Conservation (phyloP, 2,888 invertebrate species). For the Brachypalpus laphriformis region DNA sequence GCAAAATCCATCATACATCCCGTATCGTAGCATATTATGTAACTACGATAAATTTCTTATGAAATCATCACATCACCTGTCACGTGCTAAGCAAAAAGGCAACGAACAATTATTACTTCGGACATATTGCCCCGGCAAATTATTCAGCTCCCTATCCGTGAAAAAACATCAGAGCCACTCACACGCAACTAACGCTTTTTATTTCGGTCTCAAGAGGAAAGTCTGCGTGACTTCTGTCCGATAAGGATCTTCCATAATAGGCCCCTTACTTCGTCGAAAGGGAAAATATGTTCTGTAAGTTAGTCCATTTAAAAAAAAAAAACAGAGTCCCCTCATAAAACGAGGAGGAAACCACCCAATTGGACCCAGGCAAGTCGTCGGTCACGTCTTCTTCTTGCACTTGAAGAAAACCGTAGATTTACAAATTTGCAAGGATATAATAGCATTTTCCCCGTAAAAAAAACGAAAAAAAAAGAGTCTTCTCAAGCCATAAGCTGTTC, state of each 20-base stretch:
- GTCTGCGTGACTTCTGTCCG: slow-evolving; percentile 50
- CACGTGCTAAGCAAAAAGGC: slow-evolving; percentile 31
- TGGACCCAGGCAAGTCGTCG: slow-evolving; percentile 9
- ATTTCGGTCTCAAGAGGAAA: slow-evolving; percentile 31
- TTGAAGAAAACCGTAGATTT: slow-evolving; percentile 19
- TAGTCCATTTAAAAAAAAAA: slow-evolving; percentile 13
- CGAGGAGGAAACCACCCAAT: slow-evolving; percentile 23
- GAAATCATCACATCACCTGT: slow-evolving; percentile 36
- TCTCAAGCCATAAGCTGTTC: slow-evolving; percentile 23
- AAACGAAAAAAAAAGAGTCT: not conserved
- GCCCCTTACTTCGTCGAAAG: slow-evolving; percentile 7
- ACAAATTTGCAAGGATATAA: slow-evolving; percentile 42
- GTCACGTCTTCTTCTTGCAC: slow-evolving; percentile 43
- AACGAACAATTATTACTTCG: slow-evolving; percentile 36
- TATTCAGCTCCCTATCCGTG: slow-evolving; percentile 45
- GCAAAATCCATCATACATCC: not conserved
- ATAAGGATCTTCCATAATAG: slow-evolving; percentile 40
- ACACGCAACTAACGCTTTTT: slow-evolving; percentile 35
- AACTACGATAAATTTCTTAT: not conserved
- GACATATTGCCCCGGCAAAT: slow-evolving; percentile 37
- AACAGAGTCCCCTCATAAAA: slow-evolving; percentile 21
- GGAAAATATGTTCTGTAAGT: slow-evolving; percentile 24
- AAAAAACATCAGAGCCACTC: slow-evolving; percentile 23
- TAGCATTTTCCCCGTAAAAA: not conserved
- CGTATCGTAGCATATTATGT: not conserved